phyloP scores from a whole-genome alignment of 2,797 vertebrate species.

The Pelochelys cantorii region DNA sequence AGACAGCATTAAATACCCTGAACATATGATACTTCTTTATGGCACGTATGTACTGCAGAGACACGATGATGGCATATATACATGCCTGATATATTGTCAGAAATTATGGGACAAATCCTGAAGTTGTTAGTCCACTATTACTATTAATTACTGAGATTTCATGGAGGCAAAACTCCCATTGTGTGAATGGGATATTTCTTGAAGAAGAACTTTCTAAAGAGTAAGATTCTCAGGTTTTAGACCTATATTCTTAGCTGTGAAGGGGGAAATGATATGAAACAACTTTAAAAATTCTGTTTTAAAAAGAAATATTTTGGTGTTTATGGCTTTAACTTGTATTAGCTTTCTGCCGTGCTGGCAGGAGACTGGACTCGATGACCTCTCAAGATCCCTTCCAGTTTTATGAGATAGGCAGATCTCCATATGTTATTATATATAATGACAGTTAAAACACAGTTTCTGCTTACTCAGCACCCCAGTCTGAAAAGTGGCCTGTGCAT shows the following conservation, averaged over 20 bases:
- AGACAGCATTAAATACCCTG: not conserved
- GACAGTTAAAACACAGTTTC: not conserved
- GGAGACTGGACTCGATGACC: no score
- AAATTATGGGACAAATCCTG: not conserved
- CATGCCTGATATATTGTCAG: not conserved
- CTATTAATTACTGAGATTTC: not conserved
- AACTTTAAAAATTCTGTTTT: not conserved
- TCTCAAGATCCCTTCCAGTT: no score
- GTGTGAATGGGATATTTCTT: not conserved
- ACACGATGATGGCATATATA: not conserved
- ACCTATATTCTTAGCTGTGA: not conserved
- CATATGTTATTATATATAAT: not conserved
- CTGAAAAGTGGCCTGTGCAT: not conserved
- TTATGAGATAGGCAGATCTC: no score
- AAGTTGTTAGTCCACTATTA: not conserved
- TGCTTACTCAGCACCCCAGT: not conserved
- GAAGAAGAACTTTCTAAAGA: not conserved
- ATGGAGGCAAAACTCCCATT: not conserved
- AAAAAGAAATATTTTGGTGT: not conserved
- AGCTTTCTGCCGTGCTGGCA: not conserved
- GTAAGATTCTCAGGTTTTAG: not conserved
- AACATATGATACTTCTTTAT: not conserved
- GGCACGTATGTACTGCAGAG: accelerated
- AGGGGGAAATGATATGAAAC: not conserved
- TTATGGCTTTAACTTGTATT: not conserved